These are phyloP conservation scores for Exocentrus adspersus DNA, from an alignment of 2,888 invertebrate genomes.

Conservation along the genomic window DNA sequence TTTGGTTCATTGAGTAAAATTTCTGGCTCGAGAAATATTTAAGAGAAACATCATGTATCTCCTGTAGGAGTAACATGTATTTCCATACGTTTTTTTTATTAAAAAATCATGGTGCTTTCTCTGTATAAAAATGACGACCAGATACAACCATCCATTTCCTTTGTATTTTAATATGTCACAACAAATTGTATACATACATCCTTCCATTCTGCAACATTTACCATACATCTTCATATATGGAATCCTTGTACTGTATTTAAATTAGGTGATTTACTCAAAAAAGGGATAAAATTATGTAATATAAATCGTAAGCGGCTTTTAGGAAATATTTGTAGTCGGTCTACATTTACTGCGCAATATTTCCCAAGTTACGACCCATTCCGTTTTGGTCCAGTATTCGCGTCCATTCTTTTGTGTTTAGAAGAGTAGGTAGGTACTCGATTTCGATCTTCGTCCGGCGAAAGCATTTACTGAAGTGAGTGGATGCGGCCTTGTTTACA, in stretches of 20 bases:
- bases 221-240: not conserved
- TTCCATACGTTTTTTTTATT: no score
- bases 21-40: no score
- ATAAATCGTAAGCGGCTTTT: constrained; percentile 1
- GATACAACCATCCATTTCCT: no score
- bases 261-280: not conserved
- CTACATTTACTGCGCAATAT: not conserved
- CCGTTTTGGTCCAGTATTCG: not conserved
- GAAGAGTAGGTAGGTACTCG: not conserved
- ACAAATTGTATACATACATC: no score
- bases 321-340: not conserved
- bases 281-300: not conserved
- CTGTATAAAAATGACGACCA: no score
- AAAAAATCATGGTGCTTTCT: no score
- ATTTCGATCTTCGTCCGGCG: not conserved
- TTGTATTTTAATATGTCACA: no score
- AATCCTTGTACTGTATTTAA: not conserved
- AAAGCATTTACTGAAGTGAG: not conserved
- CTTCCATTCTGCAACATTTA: not conserved
- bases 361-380: not conserved
- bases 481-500: not conserved
- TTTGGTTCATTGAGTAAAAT: no score
- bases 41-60: no score
- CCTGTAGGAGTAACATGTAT: no score
- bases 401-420: not conserved